A percentile compares a stretch with the other conserved stretches of the same genome.
Conservation (phyloP, 2,797 vertebrate genomes). For the Dermochelys coriacea region DNA sequence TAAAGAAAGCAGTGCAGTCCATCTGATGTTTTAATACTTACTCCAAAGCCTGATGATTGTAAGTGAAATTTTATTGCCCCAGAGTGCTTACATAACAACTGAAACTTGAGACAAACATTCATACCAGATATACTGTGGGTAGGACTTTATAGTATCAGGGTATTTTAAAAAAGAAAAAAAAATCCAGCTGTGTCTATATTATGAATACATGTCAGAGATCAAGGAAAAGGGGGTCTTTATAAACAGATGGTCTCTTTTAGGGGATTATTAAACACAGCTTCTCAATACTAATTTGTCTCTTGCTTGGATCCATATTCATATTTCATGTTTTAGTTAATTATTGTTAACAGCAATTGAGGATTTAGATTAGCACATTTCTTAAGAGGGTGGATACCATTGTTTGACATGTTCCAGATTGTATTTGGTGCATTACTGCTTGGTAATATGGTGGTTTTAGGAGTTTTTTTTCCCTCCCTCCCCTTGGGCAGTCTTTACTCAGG, state of each 20-base stretch:
- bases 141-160: slow-evolving; percentile 60
- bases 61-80: slow-evolving; percentile 71
- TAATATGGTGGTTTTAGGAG: slow-evolving; percentile 70
- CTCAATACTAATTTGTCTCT: slow-evolving; percentile 74
- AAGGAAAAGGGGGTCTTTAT: slow-evolving; percentile 65
- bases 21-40: slow-evolving; percentile 33
- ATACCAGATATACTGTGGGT: slow-evolving; percentile 49
- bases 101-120: slow-evolving; percentile 68
- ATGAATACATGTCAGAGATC: slow-evolving; percentile 64
- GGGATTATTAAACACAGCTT: slow-evolving; percentile 75
- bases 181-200: slow-evolving; percentile 57
- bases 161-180: slow-evolving; percentile 7
- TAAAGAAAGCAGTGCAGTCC: not conserved
- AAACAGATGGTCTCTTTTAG: slow-evolving; percentile 77
- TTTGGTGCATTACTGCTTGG: slow-evolving; percentile 65
- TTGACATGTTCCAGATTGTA: slow-evolving; percentile 78
- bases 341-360: slow-evolving; percentile 74
- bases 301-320: slow-evolving; percentile 70
- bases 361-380: slow-evolving; percentile 69
- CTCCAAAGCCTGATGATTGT: slow-evolving; percentile 34
- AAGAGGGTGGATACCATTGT: slow-evolving; percentile 69
- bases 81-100: slow-evolving; percentile 75
- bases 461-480: slow-evolving; percentile 35
- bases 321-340: slow-evolving; percentile 73
- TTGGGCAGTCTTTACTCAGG: slow-evolving; percentile 46